A percentile compares a stretch with the other conserved stretches of the same genome.
Conservation (phyloP, 2,888 invertebrate species). For the Thyatira batis region DNA sequence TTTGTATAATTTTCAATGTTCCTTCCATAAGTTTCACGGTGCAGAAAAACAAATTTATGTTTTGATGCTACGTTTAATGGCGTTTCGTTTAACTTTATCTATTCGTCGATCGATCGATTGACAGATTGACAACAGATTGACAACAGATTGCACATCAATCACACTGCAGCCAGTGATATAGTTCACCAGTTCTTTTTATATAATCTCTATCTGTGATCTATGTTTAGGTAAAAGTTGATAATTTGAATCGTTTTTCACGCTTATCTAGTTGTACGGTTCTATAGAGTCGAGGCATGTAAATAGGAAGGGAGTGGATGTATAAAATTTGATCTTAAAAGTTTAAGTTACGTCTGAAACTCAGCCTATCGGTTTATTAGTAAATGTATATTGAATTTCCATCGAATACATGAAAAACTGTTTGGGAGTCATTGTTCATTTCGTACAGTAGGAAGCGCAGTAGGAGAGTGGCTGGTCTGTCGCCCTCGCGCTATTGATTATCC, state of each 20-base stretch:
- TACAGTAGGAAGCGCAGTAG: constrained; percentile 26
- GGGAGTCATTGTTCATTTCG: constrained; percentile 14
- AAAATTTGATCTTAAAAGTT: constrained; percentile 45
- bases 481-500: constrained; percentile 5
- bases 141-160: background rate
- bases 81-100: constrained; percentile 36
- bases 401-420: constrained; percentile 21
- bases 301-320: constrained; percentile 44
- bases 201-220: constrained; percentile 79
- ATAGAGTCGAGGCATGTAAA: constrained; percentile 59
- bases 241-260: constrained; percentile 66
- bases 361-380: constrained; percentile 23
- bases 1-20: constrained; percentile 54
- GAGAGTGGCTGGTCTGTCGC: constrained; percentile 3
- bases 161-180: constrained; percentile 28
- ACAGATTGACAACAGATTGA: background rate
- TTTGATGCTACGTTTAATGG: constrained; percentile 49
- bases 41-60: constrained; percentile 69
- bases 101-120: background rate
- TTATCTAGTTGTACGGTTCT: constrained; percentile 62
- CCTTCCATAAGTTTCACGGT: constrained; percentile 53
- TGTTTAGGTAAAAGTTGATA: constrained; percentile 79
- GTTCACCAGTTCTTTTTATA: constrained; percentile 55
- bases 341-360: constrained; percentile 38
- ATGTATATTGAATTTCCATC: constrained; percentile 29